These are phyloP conservation scores for Octodon degus DNA, from an alignment of 2,113 vertebrate species.

Conservation along the genomic window DNA sequence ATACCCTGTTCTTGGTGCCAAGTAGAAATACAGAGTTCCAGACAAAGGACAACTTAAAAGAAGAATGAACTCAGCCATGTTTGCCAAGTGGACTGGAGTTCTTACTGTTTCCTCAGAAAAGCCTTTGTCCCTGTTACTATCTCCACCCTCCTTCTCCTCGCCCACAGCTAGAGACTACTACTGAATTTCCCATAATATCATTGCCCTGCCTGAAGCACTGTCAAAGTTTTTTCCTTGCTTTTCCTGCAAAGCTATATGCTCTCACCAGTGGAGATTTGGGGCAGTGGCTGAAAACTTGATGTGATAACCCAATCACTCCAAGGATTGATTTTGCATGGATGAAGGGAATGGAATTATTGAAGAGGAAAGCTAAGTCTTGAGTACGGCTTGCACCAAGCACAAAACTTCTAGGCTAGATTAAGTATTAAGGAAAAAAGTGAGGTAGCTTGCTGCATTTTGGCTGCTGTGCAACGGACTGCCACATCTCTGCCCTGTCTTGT, in stretches of 20 bases:
- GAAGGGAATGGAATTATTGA: not conserved
- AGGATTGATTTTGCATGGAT: not conserved
- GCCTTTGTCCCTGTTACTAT: no score
- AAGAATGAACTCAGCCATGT: not conserved
- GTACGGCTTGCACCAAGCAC: not conserved
- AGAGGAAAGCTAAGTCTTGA: rapidly evolving
- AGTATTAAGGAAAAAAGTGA: not conserved
- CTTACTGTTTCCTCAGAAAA: not conserved
- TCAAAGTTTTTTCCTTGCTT: not conserved
- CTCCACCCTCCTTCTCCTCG: rapidly evolving
- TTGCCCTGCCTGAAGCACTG: not conserved
- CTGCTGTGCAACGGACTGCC: no score
- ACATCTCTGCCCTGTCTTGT: no score
- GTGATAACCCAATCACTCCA: not conserved
- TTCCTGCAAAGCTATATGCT: not conserved
- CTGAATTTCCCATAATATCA: not conserved
- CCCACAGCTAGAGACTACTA: not conserved
- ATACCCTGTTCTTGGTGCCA: not conserved
- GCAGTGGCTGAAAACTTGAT: not conserved
- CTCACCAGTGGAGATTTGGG: not conserved
- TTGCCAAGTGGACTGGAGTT: not conserved
- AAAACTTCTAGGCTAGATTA: not conserved
- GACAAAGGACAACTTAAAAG: rapidly evolving
- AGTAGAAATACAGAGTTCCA: not conserved
- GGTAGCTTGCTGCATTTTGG: no score